Percentiles rank a stretch among this genome's conserved stretches.
These are phyloP conservation scores for Fratercula arctica DNA, from an alignment of 2,797 vertebrate species.

Conservation along the genomic window DNA sequence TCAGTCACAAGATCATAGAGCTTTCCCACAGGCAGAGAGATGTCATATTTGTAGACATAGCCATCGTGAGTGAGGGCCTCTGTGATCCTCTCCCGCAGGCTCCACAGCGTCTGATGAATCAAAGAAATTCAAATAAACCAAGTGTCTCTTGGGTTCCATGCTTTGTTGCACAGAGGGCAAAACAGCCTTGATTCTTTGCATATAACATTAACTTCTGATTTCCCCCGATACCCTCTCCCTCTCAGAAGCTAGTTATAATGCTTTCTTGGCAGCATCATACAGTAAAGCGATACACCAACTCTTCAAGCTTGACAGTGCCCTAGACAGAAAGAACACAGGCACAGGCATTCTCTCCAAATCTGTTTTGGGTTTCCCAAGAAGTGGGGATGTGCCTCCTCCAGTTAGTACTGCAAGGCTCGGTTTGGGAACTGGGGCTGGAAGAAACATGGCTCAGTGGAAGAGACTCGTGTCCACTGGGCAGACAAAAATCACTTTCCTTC, in stretches of 20 bases:
- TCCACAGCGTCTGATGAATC: conserved; percentile 84
- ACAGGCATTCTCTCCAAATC: background rate
- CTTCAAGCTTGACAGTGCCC: background rate
- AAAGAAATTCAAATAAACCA: background rate
- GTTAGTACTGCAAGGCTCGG: background rate
- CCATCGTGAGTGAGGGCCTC: conserved; percentile 90
- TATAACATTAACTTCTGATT: background rate
- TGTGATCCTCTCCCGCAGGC: conserved; percentile 90
- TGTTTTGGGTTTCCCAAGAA: background rate
- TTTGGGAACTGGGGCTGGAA: background rate
- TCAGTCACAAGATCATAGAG: conserved; percentile 90
- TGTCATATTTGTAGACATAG: conserved; percentile 91
- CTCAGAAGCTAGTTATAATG: background rate
- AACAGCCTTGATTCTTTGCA: background rate
- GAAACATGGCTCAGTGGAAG: background rate
- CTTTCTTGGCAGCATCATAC: background rate
- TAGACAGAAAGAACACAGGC: background rate
- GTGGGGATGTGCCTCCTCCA: background rate
- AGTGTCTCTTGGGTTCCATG: background rate
- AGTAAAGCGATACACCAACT: background rate
- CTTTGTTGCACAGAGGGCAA: background rate
- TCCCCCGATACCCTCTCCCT: background rate
- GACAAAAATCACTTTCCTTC: background rate
- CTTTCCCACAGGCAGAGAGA: conserved; percentile 88
- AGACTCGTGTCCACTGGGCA: background rate